Conservation (phyloP, 35 echinoderm and acorn worm species). For the Hemicentrotus pulcherrimus region DNA sequence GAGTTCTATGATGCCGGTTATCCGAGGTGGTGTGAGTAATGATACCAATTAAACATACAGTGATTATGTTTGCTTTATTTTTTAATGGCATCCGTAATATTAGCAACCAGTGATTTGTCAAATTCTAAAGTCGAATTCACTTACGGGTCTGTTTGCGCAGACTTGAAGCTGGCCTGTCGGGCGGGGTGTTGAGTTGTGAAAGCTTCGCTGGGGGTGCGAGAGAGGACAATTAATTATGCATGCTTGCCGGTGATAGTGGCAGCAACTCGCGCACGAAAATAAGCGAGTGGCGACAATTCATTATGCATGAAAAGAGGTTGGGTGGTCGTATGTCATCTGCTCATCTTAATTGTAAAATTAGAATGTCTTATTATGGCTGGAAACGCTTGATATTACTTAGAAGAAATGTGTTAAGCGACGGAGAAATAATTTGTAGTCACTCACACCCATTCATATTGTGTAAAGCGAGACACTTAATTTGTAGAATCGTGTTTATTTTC, state of each 20-base stretch:
- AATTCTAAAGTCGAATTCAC: not conserved
- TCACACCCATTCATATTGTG: not conserved
- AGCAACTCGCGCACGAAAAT: conserved; percentile 47
- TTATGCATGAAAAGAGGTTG: conserved; percentile 11
- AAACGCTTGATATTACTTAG: not conserved
- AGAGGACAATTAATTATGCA: conserved; percentile 39
- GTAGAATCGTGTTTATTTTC: not conserved
- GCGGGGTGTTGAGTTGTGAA: conserved; percentile 25
- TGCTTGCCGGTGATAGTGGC: conserved; percentile 31
- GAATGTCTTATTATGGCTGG: not conserved
- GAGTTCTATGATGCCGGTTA: not conserved
- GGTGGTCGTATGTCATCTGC: not conserved
- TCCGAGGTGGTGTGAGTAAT: not conserved
- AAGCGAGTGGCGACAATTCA: not conserved
- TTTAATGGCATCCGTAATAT: not conserved
- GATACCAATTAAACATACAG: not conserved
- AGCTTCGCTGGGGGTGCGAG: conserved; percentile 24
- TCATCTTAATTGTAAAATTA: not conserved
- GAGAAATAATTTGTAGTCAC: not conserved
- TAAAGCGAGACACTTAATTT: not conserved
- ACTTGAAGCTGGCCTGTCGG: not conserved
- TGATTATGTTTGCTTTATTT: not conserved
- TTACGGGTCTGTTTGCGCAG: not conserved
- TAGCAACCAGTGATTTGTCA: not conserved
- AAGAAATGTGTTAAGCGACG: not conserved